phyloP scores from a whole-genome alignment of 2,888 invertebrate genomes.

The Phragmatobia fuliginosa region DNA sequence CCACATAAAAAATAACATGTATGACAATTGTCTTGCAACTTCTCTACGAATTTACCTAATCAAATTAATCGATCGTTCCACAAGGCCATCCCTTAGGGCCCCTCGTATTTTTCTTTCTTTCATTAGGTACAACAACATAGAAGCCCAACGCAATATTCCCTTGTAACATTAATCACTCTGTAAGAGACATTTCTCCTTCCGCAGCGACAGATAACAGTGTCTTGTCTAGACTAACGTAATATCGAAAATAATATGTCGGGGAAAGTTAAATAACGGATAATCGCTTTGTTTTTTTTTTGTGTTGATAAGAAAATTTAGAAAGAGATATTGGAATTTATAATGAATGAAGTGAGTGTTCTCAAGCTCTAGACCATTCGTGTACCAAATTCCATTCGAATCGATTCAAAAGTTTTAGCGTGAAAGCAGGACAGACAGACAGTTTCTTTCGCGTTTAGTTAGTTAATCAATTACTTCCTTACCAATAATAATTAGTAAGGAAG shows the following conservation, averaged over 20 bases:
- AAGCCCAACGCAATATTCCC: slow-evolving; percentile 3
- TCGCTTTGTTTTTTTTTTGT: slow-evolving; percentile 5
- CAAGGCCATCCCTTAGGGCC: neutral
- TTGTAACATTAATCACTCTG: slow-evolving; percentile 8
- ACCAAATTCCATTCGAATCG: too few species aligned
- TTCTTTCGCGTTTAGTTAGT: too few species aligned
- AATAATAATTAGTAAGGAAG: too few species aligned
- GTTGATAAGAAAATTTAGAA: neutral
- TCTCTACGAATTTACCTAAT: neutral
- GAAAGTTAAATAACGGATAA: slow-evolving; percentile 12
- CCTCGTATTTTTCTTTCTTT: neutral
- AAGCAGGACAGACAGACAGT: too few species aligned
- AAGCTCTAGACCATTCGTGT: too few species aligned
- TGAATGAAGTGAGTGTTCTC: too few species aligned
- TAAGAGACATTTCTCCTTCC: slow-evolving; percentile 10
- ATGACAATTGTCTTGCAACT: neutral
- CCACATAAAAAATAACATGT: neutral
- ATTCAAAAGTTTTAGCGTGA: too few species aligned
- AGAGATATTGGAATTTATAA: neutral
- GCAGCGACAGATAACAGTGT: slow-evolving; percentile 11
- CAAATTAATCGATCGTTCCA: neutral
- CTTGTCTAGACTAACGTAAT: slow-evolving; percentile 11
- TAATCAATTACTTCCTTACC: too few species aligned
- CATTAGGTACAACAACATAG: neutral
- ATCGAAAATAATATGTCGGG: neutral